A percentile compares a stretch with the other conserved stretches of the same genome.
phyloP scores from a whole-genome alignment of 2,888 invertebrate genomes.

The Caenorhabditis macrosperma region DNA sequence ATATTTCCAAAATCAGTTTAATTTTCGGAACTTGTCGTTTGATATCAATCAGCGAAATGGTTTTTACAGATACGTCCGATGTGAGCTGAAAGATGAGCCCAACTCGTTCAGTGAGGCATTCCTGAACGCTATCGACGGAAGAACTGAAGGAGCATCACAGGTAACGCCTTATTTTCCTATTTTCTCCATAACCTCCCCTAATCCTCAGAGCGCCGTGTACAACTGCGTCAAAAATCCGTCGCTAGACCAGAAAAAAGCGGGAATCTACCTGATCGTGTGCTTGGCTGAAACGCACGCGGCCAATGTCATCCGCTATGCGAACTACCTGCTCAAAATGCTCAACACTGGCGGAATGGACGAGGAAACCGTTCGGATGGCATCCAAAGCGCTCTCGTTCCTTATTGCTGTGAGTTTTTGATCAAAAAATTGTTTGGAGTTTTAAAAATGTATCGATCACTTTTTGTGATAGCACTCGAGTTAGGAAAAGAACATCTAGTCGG shows the following conservation, averaged over 20 bases:
- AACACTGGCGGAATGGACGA: conserved; percentile 63
- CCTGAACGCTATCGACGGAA: conserved; percentile 57
- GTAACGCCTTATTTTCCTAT: not conserved
- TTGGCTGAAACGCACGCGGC: conserved; percentile 61
- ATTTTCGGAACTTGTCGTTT: too few relatives aligned
- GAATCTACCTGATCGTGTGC: conserved; percentile 70
- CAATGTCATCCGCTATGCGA: conserved; percentile 61
- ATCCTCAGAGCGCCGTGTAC: conserved; percentile 47
- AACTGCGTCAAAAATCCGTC: conserved; percentile 44
- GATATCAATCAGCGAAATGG: too few relatives aligned
- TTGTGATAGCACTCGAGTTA: too few relatives aligned
- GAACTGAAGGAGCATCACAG: conserved; percentile 44
- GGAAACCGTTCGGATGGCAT: conserved; percentile 94
- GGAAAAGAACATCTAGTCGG: too few relatives aligned
- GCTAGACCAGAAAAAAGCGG: conserved; percentile 57
- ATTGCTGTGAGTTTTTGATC: conserved; percentile 84
- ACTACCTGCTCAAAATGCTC: conserved; percentile 64
- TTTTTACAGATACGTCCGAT: conserved; percentile 64
- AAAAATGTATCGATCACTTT: too few relatives aligned
- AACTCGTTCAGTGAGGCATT: conserved; percentile 61
- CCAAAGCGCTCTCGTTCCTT: conserved; percentile 93
- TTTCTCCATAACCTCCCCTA: too few relatives aligned
- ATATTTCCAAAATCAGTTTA: too few relatives aligned
- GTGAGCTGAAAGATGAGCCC: conserved; percentile 63
- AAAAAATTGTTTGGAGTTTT: not conserved